These are phyloP conservation scores for Neocrepidodera transversa DNA, from an alignment of 2,888 invertebrate genomes.

Conservation along the genomic window DNA sequence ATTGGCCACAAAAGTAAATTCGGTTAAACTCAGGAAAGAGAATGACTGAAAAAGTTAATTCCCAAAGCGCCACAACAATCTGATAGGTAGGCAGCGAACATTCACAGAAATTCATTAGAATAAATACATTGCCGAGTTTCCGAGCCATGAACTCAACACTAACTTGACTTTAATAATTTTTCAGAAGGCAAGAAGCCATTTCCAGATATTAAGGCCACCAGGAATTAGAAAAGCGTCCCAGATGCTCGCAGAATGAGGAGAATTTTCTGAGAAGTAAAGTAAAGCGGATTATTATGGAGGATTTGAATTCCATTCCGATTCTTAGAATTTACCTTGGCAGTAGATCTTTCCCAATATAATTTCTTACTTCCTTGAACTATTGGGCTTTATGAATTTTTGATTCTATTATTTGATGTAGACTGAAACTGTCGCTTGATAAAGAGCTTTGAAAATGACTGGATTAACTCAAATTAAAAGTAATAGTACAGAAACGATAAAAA, in stretches of 20 bases:
- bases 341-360: conserved; percentile 7
- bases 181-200: conserved; percentile 5
- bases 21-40: conserved; percentile 2
- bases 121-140: conserved; percentile 14
- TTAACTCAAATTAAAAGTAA: no score
- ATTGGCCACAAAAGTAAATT: conserved; percentile 1
- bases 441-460: no score
- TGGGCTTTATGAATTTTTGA: background rate
- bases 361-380: conserved; percentile 7
- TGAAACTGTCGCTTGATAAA: no score
- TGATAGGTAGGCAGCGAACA: background rate
- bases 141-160: conserved; percentile 14
- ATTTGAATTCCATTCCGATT: conserved; percentile 33
- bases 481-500: no score
- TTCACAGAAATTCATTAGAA: conserved; percentile 6
- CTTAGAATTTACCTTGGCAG: conserved; percentile 22
- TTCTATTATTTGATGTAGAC: no score
- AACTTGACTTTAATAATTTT: conserved; percentile 28
- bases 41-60: conserved; percentile 8
- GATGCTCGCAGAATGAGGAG: conserved; percentile 15
- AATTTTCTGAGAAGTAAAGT: conserved; percentile 29
- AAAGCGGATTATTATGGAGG: conserved; percentile 34
- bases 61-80: conserved; percentile 1
- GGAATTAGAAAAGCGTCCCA: conserved; percentile 26
- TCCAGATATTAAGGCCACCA: conserved; percentile 21